These are phyloP conservation scores for Calcarius ornatus DNA, from an alignment of 2,113 vertebrate species.

Conservation along the genomic window DNA sequence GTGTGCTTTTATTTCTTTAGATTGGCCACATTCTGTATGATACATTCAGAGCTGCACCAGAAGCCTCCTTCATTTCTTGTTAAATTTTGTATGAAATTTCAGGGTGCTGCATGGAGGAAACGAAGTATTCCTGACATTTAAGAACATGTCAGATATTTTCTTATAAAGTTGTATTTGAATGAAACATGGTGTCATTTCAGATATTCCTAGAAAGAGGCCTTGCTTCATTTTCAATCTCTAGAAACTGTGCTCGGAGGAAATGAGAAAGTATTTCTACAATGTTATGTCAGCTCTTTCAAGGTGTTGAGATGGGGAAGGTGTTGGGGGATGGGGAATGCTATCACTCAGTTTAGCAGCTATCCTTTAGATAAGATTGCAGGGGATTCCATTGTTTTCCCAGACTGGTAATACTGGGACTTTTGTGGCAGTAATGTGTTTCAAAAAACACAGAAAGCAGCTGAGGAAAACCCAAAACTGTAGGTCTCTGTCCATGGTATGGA, in stretches of 20 bases:
- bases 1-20: constrained; percentile 1
- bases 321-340: neutral
- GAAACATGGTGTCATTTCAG: neutral
- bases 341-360: neutral
- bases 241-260: neutral
- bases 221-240: neutral
- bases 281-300: neutral
- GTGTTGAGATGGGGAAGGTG: neutral
- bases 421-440: neutral
- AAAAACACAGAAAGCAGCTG: neutral
- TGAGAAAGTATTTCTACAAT: neutral
- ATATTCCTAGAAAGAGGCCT: neutral
- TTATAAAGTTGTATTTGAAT: neutral
- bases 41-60: neutral
- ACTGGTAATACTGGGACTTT: neutral
- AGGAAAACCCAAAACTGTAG: neutral
- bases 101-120: neutral
- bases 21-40: neutral
- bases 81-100: neutral
- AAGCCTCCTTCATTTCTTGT: neutral
- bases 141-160: neutral
- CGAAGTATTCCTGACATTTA: neutral
- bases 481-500: constrained; percentile 56
- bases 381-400: neutral
- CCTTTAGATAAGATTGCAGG: neutral